Base-by-base conservation (phyloP, 2,113 vertebrate genomes). In the Alethe diademata region DNA sequence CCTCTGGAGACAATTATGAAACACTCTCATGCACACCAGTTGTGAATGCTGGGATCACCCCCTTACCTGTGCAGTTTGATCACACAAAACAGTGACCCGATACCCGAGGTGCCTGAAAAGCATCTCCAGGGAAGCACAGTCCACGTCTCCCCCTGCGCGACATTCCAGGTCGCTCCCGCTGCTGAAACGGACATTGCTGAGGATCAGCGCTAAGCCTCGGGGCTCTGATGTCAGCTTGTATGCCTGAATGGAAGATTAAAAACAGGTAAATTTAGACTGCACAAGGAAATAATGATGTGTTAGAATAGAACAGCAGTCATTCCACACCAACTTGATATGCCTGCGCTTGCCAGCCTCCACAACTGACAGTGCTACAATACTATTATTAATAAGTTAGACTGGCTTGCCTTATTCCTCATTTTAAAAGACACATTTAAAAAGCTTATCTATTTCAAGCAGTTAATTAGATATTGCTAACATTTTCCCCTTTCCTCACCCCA, bases 101-200 rank as follows among this genome's bases (percentile, higher is more conserved):
- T 99, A 99, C 35, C 99, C 98, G 78, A 99, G 97, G 35, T 98
- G 98, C n/a, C 96, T 98, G 86, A 99, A 99, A 42, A 99, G 98
- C 86, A 96, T 96, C 67, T 98, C 97, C 23, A 99, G 97, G 22
- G 98, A 97, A 83, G 96, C 96, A 19, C 98, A 98, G 86, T 99
- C 99, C 93, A 99, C 99, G 28, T 99, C 98, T 5, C 99, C 99
- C 12, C 99, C 99, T 12, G 98, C 96, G 11, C 99, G 98, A 25
- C 98, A 97, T 53, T 99, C 99, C 84, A 99, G 97, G 35, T 99
- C 99, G 28, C 98, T 97, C 69, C 98, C 95, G 3, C 97, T 92
- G 57, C 98, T 98, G 96, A 99, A 99, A 60, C 60, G 97, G 91
- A 99, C 97, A 1, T 99, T 99, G 94, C 99, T 99, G 91, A 99